Base-by-base conservation (phyloP, 2,888 invertebrate species). In the Nebria salina region DNA sequence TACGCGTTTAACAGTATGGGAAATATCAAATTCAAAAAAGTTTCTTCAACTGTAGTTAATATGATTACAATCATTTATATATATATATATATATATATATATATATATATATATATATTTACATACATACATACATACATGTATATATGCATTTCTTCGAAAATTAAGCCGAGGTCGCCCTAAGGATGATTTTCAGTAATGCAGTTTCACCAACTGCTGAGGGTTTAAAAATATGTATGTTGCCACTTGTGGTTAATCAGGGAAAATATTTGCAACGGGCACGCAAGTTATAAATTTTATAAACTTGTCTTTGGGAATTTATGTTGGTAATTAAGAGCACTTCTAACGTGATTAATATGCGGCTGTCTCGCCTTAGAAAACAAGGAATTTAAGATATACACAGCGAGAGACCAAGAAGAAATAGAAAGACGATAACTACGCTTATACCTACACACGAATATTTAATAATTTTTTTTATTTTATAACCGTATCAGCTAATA, bases 211-310 rank as follows among this genome's bases (percentile, higher is more conserved):
- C 54, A 64, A 72, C 65, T 77, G 64, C 54, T 64, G 42, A 26
- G 15, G 34, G 43, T 43, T 54, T 42, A 13, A n/a, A n/a, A 20
- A 25, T 25, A 11, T 72, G n/a, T 34, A 66, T 78, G 73, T 65
- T 78, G 20, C 68, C 68, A 25, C 65, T 78, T 41, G 26, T 65
- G 41, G 66, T 65, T 78, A 78, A 78, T 78, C 78, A 78, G 42
- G 13, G 54, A 74, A 78, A 78, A 78, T 78, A 78, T 78, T 78
- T 78, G 78, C 74, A 78, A 74, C 78, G 78, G 78, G 74, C 78
- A 78, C 78, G 78, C 78, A 66, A 78, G 74, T 73, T 74, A 78
- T 78, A 78, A 78, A 78, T 78, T 78, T 78, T 78, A 78, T 78
- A 78, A 78, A 78, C 78, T 78, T 78, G 78, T 78, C 78, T 65